Percentiles rank a stretch among this genome's conserved stretches.
These are phyloP conservation scores for Telenomus remus DNA, from an alignment of 1,140 invertebrate genomes.

Conservation along the genomic window DNA sequence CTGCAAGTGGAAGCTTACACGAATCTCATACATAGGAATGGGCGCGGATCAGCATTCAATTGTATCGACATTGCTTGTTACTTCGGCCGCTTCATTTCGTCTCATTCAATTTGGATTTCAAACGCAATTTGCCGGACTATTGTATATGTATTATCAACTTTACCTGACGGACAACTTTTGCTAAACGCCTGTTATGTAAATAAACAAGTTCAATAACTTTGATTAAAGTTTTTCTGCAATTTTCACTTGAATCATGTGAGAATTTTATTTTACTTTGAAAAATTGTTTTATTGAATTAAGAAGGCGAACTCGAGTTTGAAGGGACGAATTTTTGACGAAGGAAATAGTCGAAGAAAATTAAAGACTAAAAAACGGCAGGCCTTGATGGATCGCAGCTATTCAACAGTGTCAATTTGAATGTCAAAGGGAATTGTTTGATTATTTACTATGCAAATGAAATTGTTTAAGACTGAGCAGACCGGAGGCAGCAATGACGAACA, in stretches of 20 bases:
- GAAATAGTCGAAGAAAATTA: constrained; percentile 59
- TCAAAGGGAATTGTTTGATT: constrained; percentile 75
- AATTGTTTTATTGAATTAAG: too few relatives aligned
- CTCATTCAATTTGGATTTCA: constrained; percentile 36
- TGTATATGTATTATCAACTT: constrained; percentile 6
- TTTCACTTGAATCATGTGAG: too few relatives aligned
- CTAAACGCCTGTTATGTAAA: too few relatives aligned
- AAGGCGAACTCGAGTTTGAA: too few relatives aligned
- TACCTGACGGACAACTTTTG: neutral
- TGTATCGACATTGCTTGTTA: constrained; percentile 40
- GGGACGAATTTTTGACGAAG: too few relatives aligned
- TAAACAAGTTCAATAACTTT: too few relatives aligned
- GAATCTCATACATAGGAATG: constrained; percentile 68
- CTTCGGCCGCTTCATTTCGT: constrained; percentile 25
- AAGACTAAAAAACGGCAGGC: constrained; percentile 40
- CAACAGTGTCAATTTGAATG: constrained; percentile 69
- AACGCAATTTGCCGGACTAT: constrained; percentile 23
- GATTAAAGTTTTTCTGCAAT: too few relatives aligned
- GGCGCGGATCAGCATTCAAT: constrained; percentile 67
- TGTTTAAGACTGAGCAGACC: constrained; percentile 69
- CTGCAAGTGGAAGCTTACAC: constrained; percentile 53
- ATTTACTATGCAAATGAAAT: constrained; percentile 75
- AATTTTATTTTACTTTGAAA: too few relatives aligned
- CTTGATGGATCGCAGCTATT: constrained; percentile 48
- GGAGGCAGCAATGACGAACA: constrained; percentile 54